phyloP scores from a whole-genome alignment of 2,888 invertebrate genomes.

The Koerneria pararmatus region DNA sequence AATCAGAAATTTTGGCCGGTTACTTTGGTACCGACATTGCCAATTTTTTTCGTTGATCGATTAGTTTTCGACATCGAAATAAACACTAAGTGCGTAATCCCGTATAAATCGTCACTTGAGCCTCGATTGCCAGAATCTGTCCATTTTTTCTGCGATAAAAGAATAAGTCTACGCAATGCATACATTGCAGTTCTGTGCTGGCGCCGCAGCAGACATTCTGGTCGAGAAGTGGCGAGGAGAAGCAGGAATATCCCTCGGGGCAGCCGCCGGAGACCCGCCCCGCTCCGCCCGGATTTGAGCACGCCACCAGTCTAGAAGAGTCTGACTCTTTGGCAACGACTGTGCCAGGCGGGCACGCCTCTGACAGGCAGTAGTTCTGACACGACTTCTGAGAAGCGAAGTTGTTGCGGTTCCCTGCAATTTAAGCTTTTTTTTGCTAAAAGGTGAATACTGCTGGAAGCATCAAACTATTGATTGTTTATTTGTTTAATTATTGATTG shows the following conservation, averaged over 20 bases:
- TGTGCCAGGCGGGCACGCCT: constrained; percentile 56
- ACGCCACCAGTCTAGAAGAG: constrained; percentile 47
- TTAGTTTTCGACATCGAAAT: too few species aligned
- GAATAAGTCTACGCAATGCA: constrained; percentile 11
- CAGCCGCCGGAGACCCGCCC: constrained; percentile 55
- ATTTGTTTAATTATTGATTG: background rate
- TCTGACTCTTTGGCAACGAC: constrained; percentile 56
- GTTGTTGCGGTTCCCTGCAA: constrained; percentile 56
- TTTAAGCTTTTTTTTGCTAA: background rate
- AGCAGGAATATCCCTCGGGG: constrained; percentile 58
- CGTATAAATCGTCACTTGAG: background rate
- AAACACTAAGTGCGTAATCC: background rate
- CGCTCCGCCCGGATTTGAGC: constrained; percentile 51
- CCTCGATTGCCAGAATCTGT: background rate
- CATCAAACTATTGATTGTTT: background rate
- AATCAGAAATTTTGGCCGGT: too few species aligned
- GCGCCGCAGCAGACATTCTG: constrained; percentile 59
- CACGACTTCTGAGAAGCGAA: constrained; percentile 56
- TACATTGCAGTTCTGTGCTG: constrained; percentile 51
- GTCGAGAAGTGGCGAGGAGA: constrained; percentile 51
- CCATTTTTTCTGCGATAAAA: background rate
- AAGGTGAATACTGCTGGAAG: background rate
- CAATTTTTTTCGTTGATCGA: too few species aligned
- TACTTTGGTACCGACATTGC: too few species aligned
- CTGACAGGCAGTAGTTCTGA: constrained; percentile 58